Evolutionary conservation across 2,888 invertebrate genomes (phyloP).

Genomic region (Polydrusus tereticollis): DNA sequence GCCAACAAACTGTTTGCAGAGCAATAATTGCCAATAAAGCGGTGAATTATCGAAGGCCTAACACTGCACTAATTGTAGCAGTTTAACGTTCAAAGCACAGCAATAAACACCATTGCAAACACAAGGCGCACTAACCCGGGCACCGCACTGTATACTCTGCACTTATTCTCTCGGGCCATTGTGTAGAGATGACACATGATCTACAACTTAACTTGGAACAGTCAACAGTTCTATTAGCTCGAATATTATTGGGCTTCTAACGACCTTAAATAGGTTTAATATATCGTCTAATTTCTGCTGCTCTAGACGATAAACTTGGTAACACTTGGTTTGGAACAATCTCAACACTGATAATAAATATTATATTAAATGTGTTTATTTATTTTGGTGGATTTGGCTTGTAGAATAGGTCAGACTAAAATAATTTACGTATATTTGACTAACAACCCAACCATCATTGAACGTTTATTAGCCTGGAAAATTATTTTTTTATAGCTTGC

Average conservation of each 20-base stretch:
- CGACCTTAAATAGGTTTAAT: slow-evolving; percentile 44
- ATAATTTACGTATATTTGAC: no score
- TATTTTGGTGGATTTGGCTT: no score
- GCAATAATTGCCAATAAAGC: slow-evolving; percentile 62
- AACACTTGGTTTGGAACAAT: slow-evolving; percentile 45
- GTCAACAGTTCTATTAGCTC: slow-evolving; percentile 49
- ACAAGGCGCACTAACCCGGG: slow-evolving; percentile 60
- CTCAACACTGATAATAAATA: slow-evolving; percentile 35
- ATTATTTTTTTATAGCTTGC: no score
- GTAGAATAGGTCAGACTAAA: no score
- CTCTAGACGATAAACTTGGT: slow-evolving; percentile 44
- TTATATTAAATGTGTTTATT: slow-evolving; percentile 27
- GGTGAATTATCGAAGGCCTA: slow-evolving; percentile 66
- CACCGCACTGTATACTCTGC: slow-evolving; percentile 40
- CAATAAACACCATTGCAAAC: slow-evolving; percentile 66
- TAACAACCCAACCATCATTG: no score
- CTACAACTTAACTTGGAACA: slow-evolving; percentile 55
- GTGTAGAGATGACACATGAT: slow-evolving; percentile 60
- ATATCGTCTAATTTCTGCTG: slow-evolving; percentile 46
- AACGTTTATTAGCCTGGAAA: no score
- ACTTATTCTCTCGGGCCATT: slow-evolving; percentile 53
- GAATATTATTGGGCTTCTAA: slow-evolving; percentile 47
- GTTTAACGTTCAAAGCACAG: slow-evolving; percentile 59
- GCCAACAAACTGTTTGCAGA: slow-evolving; percentile 65
- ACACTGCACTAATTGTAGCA: slow-evolving; percentile 65